A percentile compares a stretch with the other conserved stretches of the same genome.
Conservation (phyloP, 2,888 invertebrate genomes). For the Lamproptera curius region DNA sequence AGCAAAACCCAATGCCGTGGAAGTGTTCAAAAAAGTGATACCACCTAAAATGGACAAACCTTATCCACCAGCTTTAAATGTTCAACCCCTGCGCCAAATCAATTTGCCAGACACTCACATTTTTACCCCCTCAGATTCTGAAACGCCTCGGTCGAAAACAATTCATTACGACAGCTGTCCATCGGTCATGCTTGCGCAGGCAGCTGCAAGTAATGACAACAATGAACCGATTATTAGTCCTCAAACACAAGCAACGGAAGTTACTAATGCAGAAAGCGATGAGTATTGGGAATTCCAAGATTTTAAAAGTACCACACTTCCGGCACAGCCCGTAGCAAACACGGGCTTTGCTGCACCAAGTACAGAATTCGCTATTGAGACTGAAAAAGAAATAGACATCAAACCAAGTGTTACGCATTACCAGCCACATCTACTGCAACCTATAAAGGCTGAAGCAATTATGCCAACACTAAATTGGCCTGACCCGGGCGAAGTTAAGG, state of each 20-base stretch:
- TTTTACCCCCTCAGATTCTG: constrained; percentile 72
- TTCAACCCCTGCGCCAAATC: constrained; percentile 68
- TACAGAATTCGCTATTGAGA: neutral
- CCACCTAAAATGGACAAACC: constrained; percentile 54
- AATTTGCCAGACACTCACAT: constrained; percentile 73
- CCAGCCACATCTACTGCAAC: constrained; percentile 59
- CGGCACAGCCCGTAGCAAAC: constrained; percentile 25
- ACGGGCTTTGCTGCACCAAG: neutral
- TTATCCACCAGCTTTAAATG: constrained; percentile 57
- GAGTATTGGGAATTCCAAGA: constrained; percentile 71
- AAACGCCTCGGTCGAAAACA: constrained; percentile 71
- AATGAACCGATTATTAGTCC: constrained; percentile 25
- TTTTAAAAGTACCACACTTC: constrained; percentile 42
- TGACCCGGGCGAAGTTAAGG: constrained; percentile 69
- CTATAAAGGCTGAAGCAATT: constrained; percentile 60
- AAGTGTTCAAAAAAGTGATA: constrained; percentile 51
- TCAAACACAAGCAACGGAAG: constrained; percentile 25
- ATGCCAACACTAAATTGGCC: constrained; percentile 73
- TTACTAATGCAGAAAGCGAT: constrained; percentile 38
- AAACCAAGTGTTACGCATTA: constrained; percentile 35
- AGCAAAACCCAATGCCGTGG: constrained; percentile 48
- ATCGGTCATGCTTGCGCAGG: constrained; percentile 48
- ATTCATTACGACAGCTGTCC: constrained; percentile 61
- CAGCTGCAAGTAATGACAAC: constrained; percentile 31
- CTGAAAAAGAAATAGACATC: constrained; percentile 21